Evolutionary conservation across 2,113 vertebrate genomes (phyloP).

Genomic region (Empidonax alnorum): DNA sequence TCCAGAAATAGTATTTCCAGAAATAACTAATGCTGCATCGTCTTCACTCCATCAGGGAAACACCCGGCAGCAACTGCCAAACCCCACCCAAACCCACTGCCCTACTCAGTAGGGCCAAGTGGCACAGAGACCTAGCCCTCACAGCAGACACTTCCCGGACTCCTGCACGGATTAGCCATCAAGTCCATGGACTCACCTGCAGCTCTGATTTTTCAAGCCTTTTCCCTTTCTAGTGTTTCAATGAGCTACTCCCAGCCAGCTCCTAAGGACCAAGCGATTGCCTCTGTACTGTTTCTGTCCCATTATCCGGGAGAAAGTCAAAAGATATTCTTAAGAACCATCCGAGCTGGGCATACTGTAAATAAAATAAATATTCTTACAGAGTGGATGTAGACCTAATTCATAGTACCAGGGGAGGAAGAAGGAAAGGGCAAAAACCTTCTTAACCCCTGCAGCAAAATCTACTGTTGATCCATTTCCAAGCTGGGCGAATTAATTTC

Average conservation of each 20-base stretch:
- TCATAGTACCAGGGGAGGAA: not conserved
- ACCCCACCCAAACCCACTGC: not conserved
- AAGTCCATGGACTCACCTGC: not conserved
- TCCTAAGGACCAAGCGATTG: not conserved
- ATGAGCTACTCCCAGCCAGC: not conserved
- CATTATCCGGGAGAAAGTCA: not conserved
- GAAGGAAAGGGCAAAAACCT: not conserved
- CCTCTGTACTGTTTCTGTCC: not conserved
- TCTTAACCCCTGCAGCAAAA: not conserved
- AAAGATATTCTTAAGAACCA: not conserved
- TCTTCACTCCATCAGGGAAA: not conserved
- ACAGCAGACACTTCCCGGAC: not conserved
- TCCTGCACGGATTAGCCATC: not conserved
- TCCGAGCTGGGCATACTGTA: not conserved
- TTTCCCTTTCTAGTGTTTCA: not conserved
- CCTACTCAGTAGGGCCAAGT: not conserved
- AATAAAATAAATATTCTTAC: not conserved
- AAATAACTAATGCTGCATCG: slow-evolving; percentile 34
- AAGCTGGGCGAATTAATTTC: not conserved
- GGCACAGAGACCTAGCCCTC: not conserved
- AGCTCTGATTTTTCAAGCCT: not conserved
- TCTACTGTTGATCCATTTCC: not conserved
- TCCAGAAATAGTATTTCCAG: slow-evolving; percentile 54
- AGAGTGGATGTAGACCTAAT: not conserved
- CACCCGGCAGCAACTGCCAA: not conserved